Percentiles rank a stretch among this genome's conserved stretches.
phyloP scores from a whole-genome alignment of 2,888 invertebrate species.

The Habrosyne pyritoides region DNA sequence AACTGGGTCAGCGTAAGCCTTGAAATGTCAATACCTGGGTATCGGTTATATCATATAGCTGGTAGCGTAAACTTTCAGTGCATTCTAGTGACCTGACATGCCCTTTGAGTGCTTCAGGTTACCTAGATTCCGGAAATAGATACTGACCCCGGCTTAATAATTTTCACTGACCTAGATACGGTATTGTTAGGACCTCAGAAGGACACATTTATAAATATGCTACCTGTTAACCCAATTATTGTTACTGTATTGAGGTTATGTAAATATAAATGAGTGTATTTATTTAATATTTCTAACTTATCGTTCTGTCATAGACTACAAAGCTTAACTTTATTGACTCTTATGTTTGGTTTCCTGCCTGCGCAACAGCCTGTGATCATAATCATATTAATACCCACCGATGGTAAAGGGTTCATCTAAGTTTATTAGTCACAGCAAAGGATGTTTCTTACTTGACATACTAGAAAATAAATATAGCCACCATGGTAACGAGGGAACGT shows the following conservation, averaged over 20 bases:
- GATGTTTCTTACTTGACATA: too few species aligned
- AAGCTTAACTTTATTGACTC: too few species aligned
- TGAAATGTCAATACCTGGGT: conserved; percentile 6
- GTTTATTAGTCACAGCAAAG: not conserved
- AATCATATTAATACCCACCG: not conserved
- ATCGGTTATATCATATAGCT: not conserved
- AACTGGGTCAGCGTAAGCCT: not conserved
- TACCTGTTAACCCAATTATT: too few species aligned
- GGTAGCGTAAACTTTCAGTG: not conserved
- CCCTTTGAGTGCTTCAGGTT: not conserved
- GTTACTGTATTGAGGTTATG: not conserved
- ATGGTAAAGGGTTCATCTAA: too few species aligned
- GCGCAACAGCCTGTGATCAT: not conserved
- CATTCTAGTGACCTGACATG: not conserved
- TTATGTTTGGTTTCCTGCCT: not conserved
- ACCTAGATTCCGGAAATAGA: not conserved
- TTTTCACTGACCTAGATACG: not conserved
- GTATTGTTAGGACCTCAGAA: not conserved
- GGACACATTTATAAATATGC: not conserved
- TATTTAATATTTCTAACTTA: not conserved
- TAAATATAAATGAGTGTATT: not conserved
- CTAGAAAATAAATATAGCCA: too few species aligned
- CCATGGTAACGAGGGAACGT: too few species aligned
- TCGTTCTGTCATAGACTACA: too few species aligned
- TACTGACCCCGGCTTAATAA: not conserved